Evolutionary conservation across 2,797 vertebrate species (phyloP), one percentile per base, ranked within the genome.

Genomic region (Limosa lapponica): DNA sequence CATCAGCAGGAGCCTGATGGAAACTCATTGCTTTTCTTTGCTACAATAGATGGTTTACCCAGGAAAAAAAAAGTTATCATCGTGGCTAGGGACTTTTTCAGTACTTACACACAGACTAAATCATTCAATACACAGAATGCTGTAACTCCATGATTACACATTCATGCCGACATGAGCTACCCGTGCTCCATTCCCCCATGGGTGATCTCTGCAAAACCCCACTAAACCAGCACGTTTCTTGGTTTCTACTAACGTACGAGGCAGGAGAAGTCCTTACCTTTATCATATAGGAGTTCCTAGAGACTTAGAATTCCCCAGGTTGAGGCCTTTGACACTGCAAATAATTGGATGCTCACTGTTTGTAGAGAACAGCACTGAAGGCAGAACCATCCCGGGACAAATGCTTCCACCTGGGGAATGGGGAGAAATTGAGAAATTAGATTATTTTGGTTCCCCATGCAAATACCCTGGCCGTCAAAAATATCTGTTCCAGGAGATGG

Each of bases 141-240:
- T 16, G 0, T 9, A 13, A 16, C 7, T 7, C 23, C 34, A 13
- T 19, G 10, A 2, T 8, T 9, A 7, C 20, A 14, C 6, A 0
- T 2, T 1, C 10, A 8, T 3, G 8, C 43, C 85, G 62, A 3
- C 8, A 2, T 0, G 10, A 15, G 25, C 44, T 15, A 36, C 34
- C n/a, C 8, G 6, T 10, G 62, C 37, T 32, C 55, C 8, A 2
- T 27, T 13, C 39, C 77, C 25, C 2, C 27, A 8, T 0, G 8
- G 28, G 8, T 1, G 10, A 44, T 6, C 49, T 3, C 5, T 3
- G 55, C 67, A 20, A 49, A 48, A 6, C 0, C 2, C 17, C 36
- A 36, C n/a, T 14, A 4, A 36, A 36, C 0, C 20, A 70, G 44
- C 62, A 13, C 0, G 0, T 0, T 10, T 11, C 8, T 16, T 14